These are phyloP conservation scores for Eutolmus rufibarbis DNA, from an alignment of 2,888 invertebrate species.

Conservation along the genomic window DNA sequence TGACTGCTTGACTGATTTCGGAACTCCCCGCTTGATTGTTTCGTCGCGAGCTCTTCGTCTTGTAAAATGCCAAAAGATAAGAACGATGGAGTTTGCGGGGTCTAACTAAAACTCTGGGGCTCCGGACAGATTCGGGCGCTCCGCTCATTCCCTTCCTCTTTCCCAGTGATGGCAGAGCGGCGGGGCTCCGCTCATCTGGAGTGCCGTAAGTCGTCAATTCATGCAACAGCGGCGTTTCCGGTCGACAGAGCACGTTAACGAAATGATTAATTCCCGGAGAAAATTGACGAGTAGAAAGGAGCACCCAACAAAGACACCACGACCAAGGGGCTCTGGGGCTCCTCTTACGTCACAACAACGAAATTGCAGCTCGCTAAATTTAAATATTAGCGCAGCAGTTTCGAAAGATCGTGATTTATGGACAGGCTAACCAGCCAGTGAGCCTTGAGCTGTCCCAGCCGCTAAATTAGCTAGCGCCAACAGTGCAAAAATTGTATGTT, in stretches of 20 bases:
- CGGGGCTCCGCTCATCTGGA: slow-evolving; percentile 15
- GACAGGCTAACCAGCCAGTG: background rate
- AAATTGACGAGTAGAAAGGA: slow-evolving; percentile 38
- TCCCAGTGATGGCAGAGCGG: background rate
- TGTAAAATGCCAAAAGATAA: background rate
- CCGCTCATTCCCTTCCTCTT: background rate
- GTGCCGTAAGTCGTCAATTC: slow-evolving; percentile 44
- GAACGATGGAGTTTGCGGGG: background rate
- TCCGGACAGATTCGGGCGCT: slow-evolving; percentile 2
- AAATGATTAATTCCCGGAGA: slow-evolving; percentile 48
- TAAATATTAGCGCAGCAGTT: background rate
- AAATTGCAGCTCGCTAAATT: slow-evolving; percentile 4
- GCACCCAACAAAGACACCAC: background rate
- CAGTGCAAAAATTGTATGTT: background rate
- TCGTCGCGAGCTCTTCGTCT: background rate
- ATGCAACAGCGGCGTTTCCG: slow-evolving; percentile 47
- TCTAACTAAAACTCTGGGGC: background rate
- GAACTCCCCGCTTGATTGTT: slow-evolving; percentile 39
- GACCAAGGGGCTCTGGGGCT: background rate
- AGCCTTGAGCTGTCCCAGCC: background rate
- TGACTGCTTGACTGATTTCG: slow-evolving; percentile 47
- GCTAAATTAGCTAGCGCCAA: background rate
- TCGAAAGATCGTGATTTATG: slow-evolving; percentile 7
- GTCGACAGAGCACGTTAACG: slow-evolving; percentile 48
- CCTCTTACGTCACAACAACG: background rate